Evolutionary conservation across 2,888 invertebrate species (phyloP).

Genomic region (Uropetala carovei): DNA sequence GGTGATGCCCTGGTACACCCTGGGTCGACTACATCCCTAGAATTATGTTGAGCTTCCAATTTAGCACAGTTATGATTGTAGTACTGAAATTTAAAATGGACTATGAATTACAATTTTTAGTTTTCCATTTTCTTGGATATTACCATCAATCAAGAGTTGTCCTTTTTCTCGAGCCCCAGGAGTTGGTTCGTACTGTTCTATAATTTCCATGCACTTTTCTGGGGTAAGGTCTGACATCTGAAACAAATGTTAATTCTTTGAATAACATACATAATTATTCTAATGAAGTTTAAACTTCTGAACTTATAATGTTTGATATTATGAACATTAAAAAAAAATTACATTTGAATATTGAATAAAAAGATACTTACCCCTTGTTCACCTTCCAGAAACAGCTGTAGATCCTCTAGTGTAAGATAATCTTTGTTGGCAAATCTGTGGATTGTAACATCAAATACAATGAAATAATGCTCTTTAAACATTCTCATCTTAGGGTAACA

Average conservation of each 20-base stretch:
- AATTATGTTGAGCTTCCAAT: not conserved
- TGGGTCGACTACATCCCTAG: too few species aligned
- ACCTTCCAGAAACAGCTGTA: slow-evolving; percentile 78
- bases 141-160: slow-evolving; percentile 78
- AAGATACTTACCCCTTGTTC: slow-evolving; percentile 77
- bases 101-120: not conserved
- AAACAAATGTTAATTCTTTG: slow-evolving; percentile 3
- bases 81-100: not conserved
- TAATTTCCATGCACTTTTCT: slow-evolving; percentile 77
- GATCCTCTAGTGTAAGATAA: slow-evolving; percentile 77
- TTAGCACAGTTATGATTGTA: not conserved
- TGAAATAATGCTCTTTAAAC: not conserved
- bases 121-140: not conserved
- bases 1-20: too few species aligned
- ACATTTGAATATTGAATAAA: not conserved
- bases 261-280: not conserved
- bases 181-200: slow-evolving; percentile 77
- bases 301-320: too few species aligned
- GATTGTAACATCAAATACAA: slow-evolving; percentile 44
- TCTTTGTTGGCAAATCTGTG: slow-evolving; percentile 78
- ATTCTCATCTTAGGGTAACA: not conserved
- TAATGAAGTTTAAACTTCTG: not conserved
- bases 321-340: not conserved
- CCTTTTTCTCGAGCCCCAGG: slow-evolving; percentile 76
- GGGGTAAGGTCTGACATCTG: slow-evolving; percentile 77